These are phyloP conservation scores for Tamias sibiricus DNA, from an alignment of 2,113 vertebrate species.

Conservation along the genomic window DNA sequence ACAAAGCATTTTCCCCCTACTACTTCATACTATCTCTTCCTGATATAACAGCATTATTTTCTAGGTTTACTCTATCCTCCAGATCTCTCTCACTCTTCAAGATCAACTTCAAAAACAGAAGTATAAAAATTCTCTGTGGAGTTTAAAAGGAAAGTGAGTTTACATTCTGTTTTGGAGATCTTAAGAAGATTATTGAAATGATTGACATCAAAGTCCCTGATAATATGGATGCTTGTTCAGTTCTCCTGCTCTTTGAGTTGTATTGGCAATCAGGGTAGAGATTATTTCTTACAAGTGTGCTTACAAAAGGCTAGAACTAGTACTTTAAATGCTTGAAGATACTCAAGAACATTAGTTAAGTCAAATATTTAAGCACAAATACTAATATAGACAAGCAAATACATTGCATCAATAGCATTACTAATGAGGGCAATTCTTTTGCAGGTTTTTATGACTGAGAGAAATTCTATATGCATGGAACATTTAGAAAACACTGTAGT, in stretches of 20 bases:
- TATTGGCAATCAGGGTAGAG: not conserved
- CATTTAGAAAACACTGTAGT: not conserved
- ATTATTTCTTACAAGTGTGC: not conserved
- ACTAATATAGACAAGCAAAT: not conserved
- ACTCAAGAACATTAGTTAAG: not conserved
- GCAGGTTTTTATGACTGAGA: not conserved
- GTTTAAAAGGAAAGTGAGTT: not conserved
- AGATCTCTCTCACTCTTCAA: not conserved
- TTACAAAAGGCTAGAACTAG: not conserved
- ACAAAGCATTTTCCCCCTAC: not conserved
- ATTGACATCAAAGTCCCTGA: not conserved
- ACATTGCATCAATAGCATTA: not conserved
- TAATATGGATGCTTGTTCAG: not conserved
- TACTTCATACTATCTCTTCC: not conserved
- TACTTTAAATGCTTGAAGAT: not conserved
- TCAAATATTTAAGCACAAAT: not conserved
- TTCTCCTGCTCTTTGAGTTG: not conserved
- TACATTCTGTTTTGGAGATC: not conserved
- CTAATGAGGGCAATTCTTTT: not conserved
- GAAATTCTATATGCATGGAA: not conserved
- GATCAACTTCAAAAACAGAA: slow-evolving; percentile 9
- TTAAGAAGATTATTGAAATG: not conserved
- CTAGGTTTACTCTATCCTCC: not conserved
- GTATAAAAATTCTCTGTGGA: not conserved
- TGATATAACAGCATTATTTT: not conserved